A percentile compares a stretch with the other conserved stretches of the same genome.
Evolutionary conservation across 2,797 vertebrate genomes (phyloP).

Genomic region (Sebastiscus tertius): DNA sequence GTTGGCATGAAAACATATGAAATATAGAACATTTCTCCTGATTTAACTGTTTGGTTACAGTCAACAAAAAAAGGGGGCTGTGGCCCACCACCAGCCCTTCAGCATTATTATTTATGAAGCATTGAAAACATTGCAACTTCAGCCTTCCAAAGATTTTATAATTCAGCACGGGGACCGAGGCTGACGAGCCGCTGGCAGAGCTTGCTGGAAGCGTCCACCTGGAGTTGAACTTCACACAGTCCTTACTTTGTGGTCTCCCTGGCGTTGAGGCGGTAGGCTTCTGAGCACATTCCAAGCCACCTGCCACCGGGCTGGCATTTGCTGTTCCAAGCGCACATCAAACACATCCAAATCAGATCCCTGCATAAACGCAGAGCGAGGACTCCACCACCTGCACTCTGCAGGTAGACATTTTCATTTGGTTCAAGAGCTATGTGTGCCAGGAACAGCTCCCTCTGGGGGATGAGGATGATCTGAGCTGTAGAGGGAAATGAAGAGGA

Average conservation of each 20-base stretch:
- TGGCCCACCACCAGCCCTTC: background rate
- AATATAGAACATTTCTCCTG: background rate
- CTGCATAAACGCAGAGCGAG: conserved; percentile 44
- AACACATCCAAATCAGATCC: conserved; percentile 71
- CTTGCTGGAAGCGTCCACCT: conserved; percentile 61
- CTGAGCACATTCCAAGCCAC: conserved; percentile 78
- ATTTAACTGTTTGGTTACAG: conserved; percentile 4
- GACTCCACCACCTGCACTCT: conserved; percentile 69
- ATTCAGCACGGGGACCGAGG: conserved; percentile 37
- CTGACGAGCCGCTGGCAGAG: conserved; percentile 59
- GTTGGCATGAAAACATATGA: background rate
- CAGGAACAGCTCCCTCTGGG: conserved; percentile 49
- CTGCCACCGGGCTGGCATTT: conserved; percentile 70
- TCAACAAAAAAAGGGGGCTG: conserved; percentile 6
- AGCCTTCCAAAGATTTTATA: conserved; percentile 39
- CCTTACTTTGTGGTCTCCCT: conserved; percentile 56
- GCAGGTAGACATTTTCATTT: conserved; percentile 70
- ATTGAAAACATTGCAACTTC: conserved; percentile 9
- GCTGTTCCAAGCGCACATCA: conserved; percentile 73
- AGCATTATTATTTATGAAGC: conserved; percentile 29
- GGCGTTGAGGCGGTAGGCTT: conserved; percentile 59
- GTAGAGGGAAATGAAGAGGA: conserved; percentile 33
- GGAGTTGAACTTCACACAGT: conserved; percentile 69
- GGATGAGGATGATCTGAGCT: conserved; percentile 53
- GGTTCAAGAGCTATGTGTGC: conserved; percentile 46